These are phyloP conservation scores for Phataginus tetradactyla DNA, from an alignment of 2,797 vertebrate genomes.

Conservation along the genomic window DNA sequence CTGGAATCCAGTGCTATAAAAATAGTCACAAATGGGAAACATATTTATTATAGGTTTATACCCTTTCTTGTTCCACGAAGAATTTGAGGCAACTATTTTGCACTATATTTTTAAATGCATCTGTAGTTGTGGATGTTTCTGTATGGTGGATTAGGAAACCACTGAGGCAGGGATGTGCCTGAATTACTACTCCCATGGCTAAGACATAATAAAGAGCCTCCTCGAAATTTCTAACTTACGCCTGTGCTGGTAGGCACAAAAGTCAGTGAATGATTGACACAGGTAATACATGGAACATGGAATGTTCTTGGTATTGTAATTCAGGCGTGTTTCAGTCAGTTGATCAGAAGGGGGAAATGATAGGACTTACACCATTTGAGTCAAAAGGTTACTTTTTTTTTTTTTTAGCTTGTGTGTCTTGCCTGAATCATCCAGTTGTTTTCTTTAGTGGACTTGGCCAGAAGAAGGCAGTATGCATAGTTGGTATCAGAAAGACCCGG, in stretches of 20 bases:
- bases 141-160: background rate
- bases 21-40: background rate
- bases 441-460: background rate
- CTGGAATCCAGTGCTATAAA: background rate
- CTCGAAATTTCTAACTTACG: background rate
- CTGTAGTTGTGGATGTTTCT: background rate
- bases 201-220: background rate
- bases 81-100: background rate
- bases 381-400: background rate
- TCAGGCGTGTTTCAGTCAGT: background rate
- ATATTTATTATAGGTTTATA: slow-evolving; percentile 1
- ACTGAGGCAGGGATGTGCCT: background rate
- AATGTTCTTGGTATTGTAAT: background rate
- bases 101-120: background rate
- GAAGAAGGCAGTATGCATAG: background rate
- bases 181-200: background rate
- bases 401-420: background rate
- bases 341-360: background rate
- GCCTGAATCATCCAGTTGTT: background rate
- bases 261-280: background rate
- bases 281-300: background rate
- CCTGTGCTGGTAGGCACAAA: background rate
- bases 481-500: background rate
- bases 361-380: background rate
- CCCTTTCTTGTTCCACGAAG: background rate